Conservation (phyloP, 2,113 vertebrate species). For the Pluvianellus socialis region DNA sequence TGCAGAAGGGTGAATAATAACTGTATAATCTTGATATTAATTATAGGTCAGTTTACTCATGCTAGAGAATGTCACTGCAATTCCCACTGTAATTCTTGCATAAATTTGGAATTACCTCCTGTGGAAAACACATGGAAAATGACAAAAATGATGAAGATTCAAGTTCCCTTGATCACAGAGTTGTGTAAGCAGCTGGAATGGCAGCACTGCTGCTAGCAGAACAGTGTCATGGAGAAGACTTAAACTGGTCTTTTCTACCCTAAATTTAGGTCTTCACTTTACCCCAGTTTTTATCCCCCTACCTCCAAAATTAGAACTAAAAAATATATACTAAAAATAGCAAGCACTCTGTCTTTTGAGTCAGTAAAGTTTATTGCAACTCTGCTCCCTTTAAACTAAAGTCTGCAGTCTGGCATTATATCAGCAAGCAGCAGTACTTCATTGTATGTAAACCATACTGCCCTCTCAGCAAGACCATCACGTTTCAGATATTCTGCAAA, state of each 20-base stretch:
- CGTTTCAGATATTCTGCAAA: not conserved
- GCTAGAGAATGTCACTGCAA: not conserved
- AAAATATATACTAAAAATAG: not conserved
- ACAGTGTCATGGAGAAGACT: rapidly evolving
- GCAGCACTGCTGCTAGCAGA: not conserved
- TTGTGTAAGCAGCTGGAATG: not conserved
- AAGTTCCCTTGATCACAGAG: not conserved
- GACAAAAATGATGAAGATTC: not conserved
- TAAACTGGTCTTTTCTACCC: not conserved
- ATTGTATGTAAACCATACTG: not conserved
- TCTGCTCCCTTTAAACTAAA: not conserved
- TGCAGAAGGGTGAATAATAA: not conserved
- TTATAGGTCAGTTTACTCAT: not conserved
- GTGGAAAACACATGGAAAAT: not conserved
- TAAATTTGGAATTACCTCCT: not conserved
- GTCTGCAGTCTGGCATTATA: not conserved
- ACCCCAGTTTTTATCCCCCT: not conserved
- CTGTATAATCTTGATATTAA: not conserved
- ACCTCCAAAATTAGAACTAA: not conserved
- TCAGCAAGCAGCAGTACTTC: not conserved
- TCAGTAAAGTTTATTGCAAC: not conserved
- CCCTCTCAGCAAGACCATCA: not conserved
- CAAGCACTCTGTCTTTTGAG: not conserved
- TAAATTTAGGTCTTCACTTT: not conserved
- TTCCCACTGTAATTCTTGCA: not conserved